A percentile compares a stretch with the other conserved stretches of the same genome.
Evolutionary conservation across 2,888 invertebrate species (phyloP).

Genomic region (Acleris cristana): DNA sequence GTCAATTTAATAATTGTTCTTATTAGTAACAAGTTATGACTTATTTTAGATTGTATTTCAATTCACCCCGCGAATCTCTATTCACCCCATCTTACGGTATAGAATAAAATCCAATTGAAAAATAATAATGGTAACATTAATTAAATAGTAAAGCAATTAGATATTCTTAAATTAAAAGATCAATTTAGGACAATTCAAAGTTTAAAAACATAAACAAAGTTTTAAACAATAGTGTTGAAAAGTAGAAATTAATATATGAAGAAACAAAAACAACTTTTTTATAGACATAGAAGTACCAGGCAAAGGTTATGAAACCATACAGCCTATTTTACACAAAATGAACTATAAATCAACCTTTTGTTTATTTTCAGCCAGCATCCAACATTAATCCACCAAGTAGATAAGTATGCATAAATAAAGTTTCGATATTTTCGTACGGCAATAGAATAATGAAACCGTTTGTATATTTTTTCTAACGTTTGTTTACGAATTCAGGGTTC

Average conservation of each 20-base stretch:
- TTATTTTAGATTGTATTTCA: too few relatives aligned
- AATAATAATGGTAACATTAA: too few relatives aligned
- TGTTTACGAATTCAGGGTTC: constrained; percentile 31
- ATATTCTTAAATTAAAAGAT: too few relatives aligned
- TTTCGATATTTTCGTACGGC: constrained; percentile 30
- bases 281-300: not conserved
- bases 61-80: too few relatives aligned
- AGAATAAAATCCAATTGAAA: too few relatives aligned
- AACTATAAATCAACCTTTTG: constrained; percentile 19
- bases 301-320: constrained; percentile 21
- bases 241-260: not conserved
- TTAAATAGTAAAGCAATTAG: too few relatives aligned
- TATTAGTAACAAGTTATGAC: too few relatives aligned
- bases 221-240: too few relatives aligned
- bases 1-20: too few relatives aligned
- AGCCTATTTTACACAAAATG: constrained; percentile 18
- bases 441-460: constrained; percentile 36
- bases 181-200: too few relatives aligned
- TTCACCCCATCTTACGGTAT: too few relatives aligned
- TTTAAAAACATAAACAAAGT: too few relatives aligned
- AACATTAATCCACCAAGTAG: constrained; percentile 34
- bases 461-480: constrained; percentile 36
- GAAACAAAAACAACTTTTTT: not conserved
- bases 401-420: constrained; percentile 36
- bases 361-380: constrained; percentile 21